These are phyloP conservation scores for Scleropages formosus DNA, from an alignment of 2,797 vertebrate genomes.

Conservation along the genomic window DNA sequence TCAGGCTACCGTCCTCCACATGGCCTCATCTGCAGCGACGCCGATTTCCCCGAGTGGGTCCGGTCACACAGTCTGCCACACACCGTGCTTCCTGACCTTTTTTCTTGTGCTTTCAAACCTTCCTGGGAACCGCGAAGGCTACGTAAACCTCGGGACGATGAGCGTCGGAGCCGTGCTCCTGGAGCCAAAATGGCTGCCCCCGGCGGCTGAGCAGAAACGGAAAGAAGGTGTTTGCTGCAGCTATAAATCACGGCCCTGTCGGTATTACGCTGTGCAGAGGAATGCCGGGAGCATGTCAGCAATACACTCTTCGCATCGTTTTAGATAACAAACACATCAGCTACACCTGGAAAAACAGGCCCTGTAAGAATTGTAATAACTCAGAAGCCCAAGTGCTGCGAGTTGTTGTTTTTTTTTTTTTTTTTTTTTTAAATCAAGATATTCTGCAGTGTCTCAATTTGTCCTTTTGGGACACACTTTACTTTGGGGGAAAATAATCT, in stretches of 20 bases:
- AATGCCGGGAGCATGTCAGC: conserved; percentile 17
- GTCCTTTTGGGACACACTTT: conserved; percentile 40
- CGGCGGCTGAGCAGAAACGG: conserved; percentile 29
- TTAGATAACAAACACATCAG: background rate
- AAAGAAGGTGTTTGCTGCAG: conserved; percentile 23
- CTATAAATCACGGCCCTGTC: conserved; percentile 26
- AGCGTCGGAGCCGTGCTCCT: background rate
- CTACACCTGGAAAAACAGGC: no score
- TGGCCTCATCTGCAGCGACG: no score
- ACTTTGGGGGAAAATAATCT: conserved; percentile 45
- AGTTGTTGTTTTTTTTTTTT: background rate
- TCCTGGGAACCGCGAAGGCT: no score
- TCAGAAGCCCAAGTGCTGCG: no score
- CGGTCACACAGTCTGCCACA: no score
- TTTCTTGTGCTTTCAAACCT: no score
- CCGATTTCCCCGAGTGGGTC: no score
- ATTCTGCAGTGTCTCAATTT: conserved; percentile 31
- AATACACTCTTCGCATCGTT: conserved; percentile 4
- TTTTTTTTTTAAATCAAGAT: background rate
- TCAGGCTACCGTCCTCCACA: no score
- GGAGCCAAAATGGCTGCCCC: background rate
- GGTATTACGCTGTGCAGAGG: conserved; percentile 4
- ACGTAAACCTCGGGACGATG: no score
- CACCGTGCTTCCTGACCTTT: no score
- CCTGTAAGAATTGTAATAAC: no score